These are phyloP conservation scores for Ranitomeya variabilis DNA, from an alignment of 2,113 vertebrate species.

Conservation along the genomic window DNA sequence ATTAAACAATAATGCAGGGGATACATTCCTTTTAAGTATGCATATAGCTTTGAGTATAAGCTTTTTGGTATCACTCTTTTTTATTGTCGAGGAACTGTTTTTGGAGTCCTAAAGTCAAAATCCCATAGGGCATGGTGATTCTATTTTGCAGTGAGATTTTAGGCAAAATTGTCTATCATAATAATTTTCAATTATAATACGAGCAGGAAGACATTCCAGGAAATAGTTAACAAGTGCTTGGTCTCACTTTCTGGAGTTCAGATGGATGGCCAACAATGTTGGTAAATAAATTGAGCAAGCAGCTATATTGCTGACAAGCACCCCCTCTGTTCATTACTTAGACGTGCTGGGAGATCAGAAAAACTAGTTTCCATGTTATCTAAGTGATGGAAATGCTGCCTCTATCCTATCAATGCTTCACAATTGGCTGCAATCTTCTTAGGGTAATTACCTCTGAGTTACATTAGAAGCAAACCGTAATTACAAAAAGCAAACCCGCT, in stretches of 20 bases:
- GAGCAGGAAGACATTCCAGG: not conserved
- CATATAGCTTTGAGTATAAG: not conserved
- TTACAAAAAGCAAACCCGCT: conserved; percentile 55
- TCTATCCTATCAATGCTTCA: conserved; percentile 56
- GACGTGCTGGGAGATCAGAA: conserved; percentile 43
- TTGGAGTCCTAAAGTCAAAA: not conserved
- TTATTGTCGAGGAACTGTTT: not conserved
- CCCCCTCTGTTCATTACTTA: conserved; percentile 52
- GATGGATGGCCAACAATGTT: not conserved
- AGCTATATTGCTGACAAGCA: conserved; percentile 48
- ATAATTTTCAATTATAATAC: not conserved
- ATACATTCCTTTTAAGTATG: not conserved
- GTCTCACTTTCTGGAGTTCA: conserved; percentile 11
- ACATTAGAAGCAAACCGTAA: conserved; percentile 59
- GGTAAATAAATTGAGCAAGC: conserved; percentile 48
- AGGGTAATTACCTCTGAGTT: conserved; percentile 59
- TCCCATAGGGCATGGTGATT: not conserved
- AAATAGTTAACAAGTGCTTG: conserved; percentile 12
- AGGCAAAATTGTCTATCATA: not conserved
- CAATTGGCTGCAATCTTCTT: conserved; percentile 54
- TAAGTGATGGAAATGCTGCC: conserved; percentile 47
- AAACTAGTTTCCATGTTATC: conserved; percentile 50
- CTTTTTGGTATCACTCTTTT: no score
- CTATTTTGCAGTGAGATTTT: not conserved
- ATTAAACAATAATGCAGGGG: no score